Conservation (phyloP, 53 echinoderm and acorn worm genomes). For the Arbacia lixula region DNA sequence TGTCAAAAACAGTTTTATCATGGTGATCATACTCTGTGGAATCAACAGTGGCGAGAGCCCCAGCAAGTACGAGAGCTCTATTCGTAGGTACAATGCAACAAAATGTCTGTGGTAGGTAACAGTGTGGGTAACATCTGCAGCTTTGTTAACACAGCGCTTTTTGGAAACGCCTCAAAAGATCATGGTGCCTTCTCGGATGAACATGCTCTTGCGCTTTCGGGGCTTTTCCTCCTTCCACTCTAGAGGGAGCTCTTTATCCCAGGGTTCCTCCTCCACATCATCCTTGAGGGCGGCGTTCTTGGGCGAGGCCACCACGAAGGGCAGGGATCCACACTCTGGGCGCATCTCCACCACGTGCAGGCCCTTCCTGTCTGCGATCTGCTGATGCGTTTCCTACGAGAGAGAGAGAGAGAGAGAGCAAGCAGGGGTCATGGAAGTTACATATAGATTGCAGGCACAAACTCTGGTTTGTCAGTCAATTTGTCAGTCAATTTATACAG, state of each 20-base stretch:
- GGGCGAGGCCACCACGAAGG: constrained; percentile 92
- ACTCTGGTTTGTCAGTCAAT: no score
- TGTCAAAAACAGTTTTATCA: no score
- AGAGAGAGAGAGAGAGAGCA: no score
- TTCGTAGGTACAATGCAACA: no score
- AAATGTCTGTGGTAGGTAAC: no score
- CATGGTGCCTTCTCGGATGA: constrained; percentile 64
- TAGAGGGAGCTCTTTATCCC: constrained; percentile 95
- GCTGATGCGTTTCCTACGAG: constrained; percentile 87
- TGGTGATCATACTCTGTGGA: no score
- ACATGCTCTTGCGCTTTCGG: constrained; percentile 47
- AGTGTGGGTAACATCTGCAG: no score
- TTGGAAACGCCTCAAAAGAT: constrained; percentile 52
- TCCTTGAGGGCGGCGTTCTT: constrained; percentile 40
- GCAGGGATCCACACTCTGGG: constrained; percentile 77
- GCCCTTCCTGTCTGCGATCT: constrained; percentile 92
- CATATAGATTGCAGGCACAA: no score
- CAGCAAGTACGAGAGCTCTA: no score
- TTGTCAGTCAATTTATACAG: no score
- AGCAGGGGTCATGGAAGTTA: no score
- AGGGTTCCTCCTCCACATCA: constrained; percentile 76
- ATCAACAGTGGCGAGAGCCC: no score
- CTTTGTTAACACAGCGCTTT: neutral
- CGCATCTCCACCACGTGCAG: constrained; percentile 92
- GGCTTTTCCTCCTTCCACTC: constrained; percentile 86